Conservation (phyloP, 2,797 vertebrate genomes). For the Spatula versicolor region DNA sequence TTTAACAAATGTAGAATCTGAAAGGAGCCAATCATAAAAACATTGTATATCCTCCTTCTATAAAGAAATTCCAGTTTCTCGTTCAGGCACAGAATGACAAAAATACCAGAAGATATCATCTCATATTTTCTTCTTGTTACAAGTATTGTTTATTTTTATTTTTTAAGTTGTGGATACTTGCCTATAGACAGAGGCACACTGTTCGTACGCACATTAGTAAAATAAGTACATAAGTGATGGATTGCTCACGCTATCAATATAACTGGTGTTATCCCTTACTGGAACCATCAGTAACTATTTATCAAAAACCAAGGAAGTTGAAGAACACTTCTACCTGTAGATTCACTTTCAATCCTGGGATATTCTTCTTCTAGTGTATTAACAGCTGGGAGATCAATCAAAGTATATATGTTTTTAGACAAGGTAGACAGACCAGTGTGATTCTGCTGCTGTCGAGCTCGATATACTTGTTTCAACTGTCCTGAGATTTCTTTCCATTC, state of each 20-base stretch:
- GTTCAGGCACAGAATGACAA: not conserved
- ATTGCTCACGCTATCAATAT: not conserved
- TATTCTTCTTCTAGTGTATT: slow-evolving; percentile 81
- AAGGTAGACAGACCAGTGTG: slow-evolving; percentile 77
- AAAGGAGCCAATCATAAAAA: not conserved
- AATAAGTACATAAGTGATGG: not conserved
- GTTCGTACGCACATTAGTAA: not conserved
- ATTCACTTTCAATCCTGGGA: slow-evolving; percentile 83
- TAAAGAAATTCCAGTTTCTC: not conserved
- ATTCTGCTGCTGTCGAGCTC: slow-evolving; percentile 82
- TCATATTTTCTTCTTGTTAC: too few species aligned
- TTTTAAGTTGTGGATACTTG: not conserved
- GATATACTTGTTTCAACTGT: slow-evolving; percentile 92
- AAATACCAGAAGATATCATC: not conserved
- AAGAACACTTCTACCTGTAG: slow-evolving; percentile 76
- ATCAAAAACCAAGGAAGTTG: not conserved
- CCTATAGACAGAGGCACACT: not conserved
- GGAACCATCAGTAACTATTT: not conserved
- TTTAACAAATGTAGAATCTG: not conserved
- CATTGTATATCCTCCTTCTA: not conserved
- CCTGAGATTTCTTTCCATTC: slow-evolving; percentile 98
- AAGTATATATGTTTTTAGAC: slow-evolving; percentile 81
- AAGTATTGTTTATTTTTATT: not conserved
- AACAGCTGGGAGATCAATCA: slow-evolving; percentile 79
- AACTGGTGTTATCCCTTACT: not conserved